Conservation (phyloP, 2,113 vertebrate species). For the Emydura subglobosa region DNA sequence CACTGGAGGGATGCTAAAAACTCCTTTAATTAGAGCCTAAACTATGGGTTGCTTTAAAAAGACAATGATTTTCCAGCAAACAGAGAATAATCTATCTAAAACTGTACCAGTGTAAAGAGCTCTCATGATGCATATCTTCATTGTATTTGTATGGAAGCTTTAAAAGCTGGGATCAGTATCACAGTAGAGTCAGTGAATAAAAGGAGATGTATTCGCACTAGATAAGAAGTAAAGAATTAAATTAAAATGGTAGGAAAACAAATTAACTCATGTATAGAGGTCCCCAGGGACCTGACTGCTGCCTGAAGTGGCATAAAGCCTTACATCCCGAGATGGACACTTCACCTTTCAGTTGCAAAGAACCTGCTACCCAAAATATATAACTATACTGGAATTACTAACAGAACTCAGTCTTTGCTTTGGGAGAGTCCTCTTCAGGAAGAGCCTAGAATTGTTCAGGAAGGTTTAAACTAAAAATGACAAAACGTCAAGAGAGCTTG, state of each 20-base stretch:
- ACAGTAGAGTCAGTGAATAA: not conserved
- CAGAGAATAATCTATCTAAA: conserved; percentile 55
- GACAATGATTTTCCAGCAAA: conserved; percentile 25
- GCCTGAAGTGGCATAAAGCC: not conserved
- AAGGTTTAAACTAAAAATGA: not conserved
- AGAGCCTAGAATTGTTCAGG: not conserved
- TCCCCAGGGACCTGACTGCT: not conserved
- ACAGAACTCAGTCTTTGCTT: not conserved
- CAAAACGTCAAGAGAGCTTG: not conserved
- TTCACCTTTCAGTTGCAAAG: not conserved
- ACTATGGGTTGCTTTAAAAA: conserved; percentile 29
- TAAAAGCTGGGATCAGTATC: conserved; percentile 41
- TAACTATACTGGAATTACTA: not conserved
- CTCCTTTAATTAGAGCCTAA: conserved; percentile 22
- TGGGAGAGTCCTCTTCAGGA: not conserved
- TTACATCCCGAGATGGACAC: not conserved
- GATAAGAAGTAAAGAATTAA: not conserved
- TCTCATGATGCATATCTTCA: conserved; percentile 8
- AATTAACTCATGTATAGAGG: not conserved
- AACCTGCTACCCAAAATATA: not conserved
- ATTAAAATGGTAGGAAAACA: not conserved
- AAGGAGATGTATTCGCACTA: not conserved
- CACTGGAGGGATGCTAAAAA: not conserved
- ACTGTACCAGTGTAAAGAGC: conserved; percentile 11
- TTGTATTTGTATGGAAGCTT: conserved; percentile 5